Percentiles rank a stretch among this genome's conserved stretches.
Conservation (phyloP, 1,140 invertebrate species). For the Anastrepha ludens region DNA sequence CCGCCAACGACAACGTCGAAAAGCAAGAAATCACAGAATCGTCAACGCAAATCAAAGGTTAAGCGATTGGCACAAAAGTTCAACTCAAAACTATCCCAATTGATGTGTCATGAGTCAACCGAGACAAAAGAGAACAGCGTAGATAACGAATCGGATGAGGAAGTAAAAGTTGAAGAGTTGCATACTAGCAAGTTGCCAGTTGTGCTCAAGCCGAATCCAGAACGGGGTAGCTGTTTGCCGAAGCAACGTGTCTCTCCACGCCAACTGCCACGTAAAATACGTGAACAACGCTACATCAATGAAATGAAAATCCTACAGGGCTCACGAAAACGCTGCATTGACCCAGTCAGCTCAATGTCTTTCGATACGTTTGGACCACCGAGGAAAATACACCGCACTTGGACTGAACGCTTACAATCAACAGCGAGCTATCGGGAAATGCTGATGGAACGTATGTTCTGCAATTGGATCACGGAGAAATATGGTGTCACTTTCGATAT, state of each 20-base stretch:
- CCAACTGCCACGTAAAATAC: not conserved
- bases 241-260: constrained; percentile 60
- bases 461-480: constrained; percentile 66
- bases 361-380: constrained; percentile 69
- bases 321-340: constrained; percentile 60
- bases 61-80: constrained; percentile 69
- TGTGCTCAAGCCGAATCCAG: constrained; percentile 65
- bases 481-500: constrained; percentile 69
- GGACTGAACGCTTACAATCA: constrained; percentile 61
- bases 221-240: constrained; percentile 2
- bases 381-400: constrained; percentile 69
- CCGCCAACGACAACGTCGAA: constrained; percentile 20
- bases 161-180: constrained; percentile 30
- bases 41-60: constrained; percentile 60
- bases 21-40: constrained; percentile 37
- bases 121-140: not conserved
- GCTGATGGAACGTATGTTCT: constrained; percentile 68
- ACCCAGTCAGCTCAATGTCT: constrained; percentile 61
- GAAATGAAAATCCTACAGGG: constrained; percentile 44
- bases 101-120: constrained; percentile 59
- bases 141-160: no score
- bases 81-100: constrained; percentile 65
- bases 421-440: constrained; percentile 68
- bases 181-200: constrained; percentile 69
- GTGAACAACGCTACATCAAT: constrained; percentile 9